These are phyloP conservation scores for Chrysaora quinquecirrha DNA, from an alignment of 30 jellyfish, hydroid and myxozoan genomes.

Conservation along the genomic window DNA sequence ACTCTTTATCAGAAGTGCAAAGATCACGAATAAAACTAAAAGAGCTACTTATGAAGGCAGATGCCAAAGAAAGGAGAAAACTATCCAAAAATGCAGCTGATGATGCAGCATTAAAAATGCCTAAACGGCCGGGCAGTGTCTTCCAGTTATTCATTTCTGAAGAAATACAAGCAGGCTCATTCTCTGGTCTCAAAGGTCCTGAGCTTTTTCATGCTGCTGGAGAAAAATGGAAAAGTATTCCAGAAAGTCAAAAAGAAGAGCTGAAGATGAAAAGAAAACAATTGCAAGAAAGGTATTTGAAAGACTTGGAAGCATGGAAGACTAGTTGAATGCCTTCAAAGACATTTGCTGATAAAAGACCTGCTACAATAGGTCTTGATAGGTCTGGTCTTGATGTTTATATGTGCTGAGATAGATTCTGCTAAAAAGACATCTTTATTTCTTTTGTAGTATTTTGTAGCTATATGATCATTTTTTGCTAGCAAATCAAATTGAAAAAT, in stretches of 20 bases:
- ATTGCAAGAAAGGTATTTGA: conserved; percentile 16
- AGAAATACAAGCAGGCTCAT: conserved; percentile 33
- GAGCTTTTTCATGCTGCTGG: conserved; percentile 56
- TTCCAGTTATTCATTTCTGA: conserved; percentile 51
- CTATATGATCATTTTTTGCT: no score
- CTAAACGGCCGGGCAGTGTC: conserved; percentile 67
- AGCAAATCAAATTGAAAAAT: no score
- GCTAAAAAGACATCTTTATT: no score
- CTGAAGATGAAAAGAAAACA: conserved; percentile 20
- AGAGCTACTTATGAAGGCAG: conserved; percentile 54
- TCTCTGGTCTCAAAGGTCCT: conserved; percentile 63
- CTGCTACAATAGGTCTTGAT: no score
- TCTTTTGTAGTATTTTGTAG: no score
- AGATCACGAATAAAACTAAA: conserved; percentile 45
- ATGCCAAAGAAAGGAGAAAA: conserved; percentile 50
- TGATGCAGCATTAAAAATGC: conserved; percentile 56
- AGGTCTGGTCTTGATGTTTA: no score
- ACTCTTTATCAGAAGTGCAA: conserved; percentile 61
- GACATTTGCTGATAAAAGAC: no score
- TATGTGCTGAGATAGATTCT: no score
- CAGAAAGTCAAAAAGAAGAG: conserved; percentile 16
- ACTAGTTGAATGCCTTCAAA: conserved; percentile 28
- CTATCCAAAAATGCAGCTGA: conserved; percentile 35
- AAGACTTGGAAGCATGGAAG: conserved; percentile 63
- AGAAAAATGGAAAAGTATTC: conserved; percentile 41